Percentiles rank a stretch among this genome's conserved stretches.
These are phyloP conservation scores for Rhysida immarginata DNA, from an alignment of 1,140 invertebrate genomes.

Conservation along the genomic window DNA sequence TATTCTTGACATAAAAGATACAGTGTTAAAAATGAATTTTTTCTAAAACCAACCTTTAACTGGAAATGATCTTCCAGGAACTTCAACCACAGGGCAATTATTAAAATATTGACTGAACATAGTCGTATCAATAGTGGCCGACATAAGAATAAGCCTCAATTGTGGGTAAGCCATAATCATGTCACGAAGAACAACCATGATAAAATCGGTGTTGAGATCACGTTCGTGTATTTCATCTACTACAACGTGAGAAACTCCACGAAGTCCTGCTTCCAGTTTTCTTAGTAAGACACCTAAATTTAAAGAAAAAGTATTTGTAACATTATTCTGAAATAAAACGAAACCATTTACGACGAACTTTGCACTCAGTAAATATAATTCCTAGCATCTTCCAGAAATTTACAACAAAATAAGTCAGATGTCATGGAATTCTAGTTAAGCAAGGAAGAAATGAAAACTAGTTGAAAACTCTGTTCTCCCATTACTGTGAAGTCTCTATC, in stretches of 20 bases:
- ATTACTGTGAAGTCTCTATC: too few species aligned
- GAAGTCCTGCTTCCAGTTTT: constrained; percentile 69
- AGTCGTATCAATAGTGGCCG: constrained; percentile 84
- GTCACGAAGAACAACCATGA: constrained; percentile 81
- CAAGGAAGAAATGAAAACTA: too few species aligned
- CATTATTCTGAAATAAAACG: too few species aligned
- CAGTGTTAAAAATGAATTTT: background rate
- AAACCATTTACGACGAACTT: too few species aligned
- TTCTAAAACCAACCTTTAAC: constrained; percentile 38
- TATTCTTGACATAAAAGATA: background rate
- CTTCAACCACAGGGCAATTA: constrained; percentile 61
- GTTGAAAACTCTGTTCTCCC: too few species aligned
- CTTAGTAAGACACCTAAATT: constrained; percentile 63
- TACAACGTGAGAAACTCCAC: constrained; percentile 78
- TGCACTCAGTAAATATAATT: too few species aligned
- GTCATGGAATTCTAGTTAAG: too few species aligned
- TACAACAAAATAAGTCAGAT: too few species aligned
- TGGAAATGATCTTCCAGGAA: constrained; percentile 60
- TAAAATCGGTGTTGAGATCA: constrained; percentile 92
- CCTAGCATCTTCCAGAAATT: too few species aligned
- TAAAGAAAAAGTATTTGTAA: too few species aligned
- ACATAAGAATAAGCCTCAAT: constrained; percentile 87
- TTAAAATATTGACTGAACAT: constrained; percentile 85
- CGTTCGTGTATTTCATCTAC: constrained; percentile 97
- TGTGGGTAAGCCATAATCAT: constrained; percentile 81